phyloP scores from a whole-genome alignment of 2,113 vertebrate genomes.

The Pituophis catenifer region DNA sequence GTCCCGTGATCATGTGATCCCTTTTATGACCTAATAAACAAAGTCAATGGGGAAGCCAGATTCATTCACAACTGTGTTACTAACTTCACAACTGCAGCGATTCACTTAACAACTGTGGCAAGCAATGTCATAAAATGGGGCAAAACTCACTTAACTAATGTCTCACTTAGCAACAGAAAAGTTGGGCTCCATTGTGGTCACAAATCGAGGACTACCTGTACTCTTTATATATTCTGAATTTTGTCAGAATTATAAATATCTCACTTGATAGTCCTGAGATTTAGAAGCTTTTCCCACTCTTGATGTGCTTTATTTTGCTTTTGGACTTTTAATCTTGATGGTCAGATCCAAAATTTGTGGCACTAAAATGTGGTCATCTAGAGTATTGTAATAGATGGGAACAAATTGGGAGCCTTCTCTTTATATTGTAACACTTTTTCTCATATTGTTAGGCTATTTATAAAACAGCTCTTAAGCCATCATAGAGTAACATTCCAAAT shows the following conservation, averaged over 20 bases:
- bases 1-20: neutral
- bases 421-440: neutral
- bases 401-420: neutral
- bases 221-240: neutral
- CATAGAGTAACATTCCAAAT: neutral
- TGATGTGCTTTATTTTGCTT: neutral
- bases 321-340: neutral
- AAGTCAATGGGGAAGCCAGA: neutral
- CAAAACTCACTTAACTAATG: neutral
- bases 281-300: neutral
- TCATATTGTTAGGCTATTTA: neutral
- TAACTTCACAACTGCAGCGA: neutral
- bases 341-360: neutral
- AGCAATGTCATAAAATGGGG: neutral
- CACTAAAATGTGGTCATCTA: neutral
- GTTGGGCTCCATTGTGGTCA: too few species aligned
- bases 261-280: neutral
- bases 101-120: neutral
- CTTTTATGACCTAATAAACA: neutral
- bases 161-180: neutral
- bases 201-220: neutral
- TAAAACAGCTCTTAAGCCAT: neutral
- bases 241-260: neutral
- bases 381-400: neutral
- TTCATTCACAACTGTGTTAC: neutral